Evolutionary conservation across 2,888 invertebrate genomes (phyloP).

Genomic region (Agrotis puta): DNA sequence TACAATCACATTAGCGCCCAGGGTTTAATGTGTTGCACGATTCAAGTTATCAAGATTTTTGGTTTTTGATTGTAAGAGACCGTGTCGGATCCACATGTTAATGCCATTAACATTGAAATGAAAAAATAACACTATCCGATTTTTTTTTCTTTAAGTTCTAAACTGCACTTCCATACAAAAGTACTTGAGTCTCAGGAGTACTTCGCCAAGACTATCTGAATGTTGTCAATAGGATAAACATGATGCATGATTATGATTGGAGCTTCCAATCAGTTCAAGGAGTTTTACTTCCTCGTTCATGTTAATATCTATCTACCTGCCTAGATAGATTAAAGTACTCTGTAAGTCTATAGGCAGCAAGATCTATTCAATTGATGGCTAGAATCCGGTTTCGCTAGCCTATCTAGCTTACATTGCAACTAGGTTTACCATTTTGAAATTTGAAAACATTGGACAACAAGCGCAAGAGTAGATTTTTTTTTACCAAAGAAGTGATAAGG

Average conservation of each 20-base stretch:
- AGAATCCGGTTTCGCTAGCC: slow-evolving; percentile 37
- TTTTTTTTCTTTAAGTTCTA: too few relatives aligned
- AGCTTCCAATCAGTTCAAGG: slow-evolving; percentile 16
- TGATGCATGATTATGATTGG: slow-evolving; percentile 47
- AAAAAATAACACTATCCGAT: too few relatives aligned
- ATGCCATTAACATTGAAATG: neutral
- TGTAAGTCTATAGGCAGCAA: neutral
- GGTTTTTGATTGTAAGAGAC: slow-evolving; percentile 31
- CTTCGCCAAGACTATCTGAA: neutral
- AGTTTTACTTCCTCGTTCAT: slow-evolving; percentile 35
- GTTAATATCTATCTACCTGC: slow-evolving; percentile 13
- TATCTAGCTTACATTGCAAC: neutral
- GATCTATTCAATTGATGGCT: slow-evolving; percentile 18
- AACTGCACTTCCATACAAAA: too few relatives aligned
- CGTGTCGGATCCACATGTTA: neutral
- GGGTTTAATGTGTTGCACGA: slow-evolving; percentile 40
- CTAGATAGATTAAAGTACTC: slow-evolving; percentile 13
- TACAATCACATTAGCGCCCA: slow-evolving; percentile 36
- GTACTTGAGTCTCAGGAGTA: too few relatives aligned
- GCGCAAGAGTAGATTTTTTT: too few relatives aligned
- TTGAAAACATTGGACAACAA: neutral
- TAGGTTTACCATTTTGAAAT: neutral
- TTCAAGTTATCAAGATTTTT: slow-evolving; percentile 27
- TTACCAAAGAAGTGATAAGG: too few relatives aligned
- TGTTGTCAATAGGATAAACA: neutral